These are phyloP conservation scores for Pheosia gnoma DNA, from an alignment of 2,888 invertebrate genomes.

Conservation along the genomic window DNA sequence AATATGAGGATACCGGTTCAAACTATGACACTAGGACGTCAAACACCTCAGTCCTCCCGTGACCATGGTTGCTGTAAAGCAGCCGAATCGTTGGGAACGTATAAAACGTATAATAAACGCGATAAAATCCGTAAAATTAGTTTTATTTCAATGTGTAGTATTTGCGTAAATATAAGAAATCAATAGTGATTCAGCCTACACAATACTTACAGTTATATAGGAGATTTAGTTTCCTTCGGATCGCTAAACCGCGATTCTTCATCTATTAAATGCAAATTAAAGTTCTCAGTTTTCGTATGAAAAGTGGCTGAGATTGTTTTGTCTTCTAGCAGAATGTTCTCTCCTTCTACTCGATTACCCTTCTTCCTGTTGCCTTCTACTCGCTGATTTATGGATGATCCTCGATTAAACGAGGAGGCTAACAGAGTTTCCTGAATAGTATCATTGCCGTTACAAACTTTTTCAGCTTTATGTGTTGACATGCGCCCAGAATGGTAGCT, in stretches of 20 bases:
- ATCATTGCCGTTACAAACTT: conserved; percentile 90
- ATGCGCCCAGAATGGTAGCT: conserved; percentile 76
- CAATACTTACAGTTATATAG: conserved; percentile 60
- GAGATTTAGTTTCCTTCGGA: conserved; percentile 55
- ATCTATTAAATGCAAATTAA: conserved; percentile 72
- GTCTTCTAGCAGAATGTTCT: conserved; percentile 82
- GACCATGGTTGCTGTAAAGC: too few species aligned
- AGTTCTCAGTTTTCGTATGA: conserved; percentile 67
- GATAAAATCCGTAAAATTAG: too few species aligned
- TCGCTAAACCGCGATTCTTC: conserved; percentile 73
- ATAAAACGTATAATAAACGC: too few species aligned
- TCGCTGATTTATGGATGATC: conserved; percentile 73
- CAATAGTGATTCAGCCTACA: too few species aligned
- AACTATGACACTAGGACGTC: too few species aligned
- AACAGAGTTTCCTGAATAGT: conserved; percentile 88
- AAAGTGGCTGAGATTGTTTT: conserved; percentile 67
- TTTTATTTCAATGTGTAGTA: too few species aligned
- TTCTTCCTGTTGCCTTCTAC: conserved; percentile 70
- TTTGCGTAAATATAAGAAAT: too few species aligned
- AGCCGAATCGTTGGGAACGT: too few species aligned
- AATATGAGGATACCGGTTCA: too few species aligned
- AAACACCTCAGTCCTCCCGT: too few species aligned
- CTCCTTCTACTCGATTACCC: conserved; percentile 83
- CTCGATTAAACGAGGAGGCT: conserved; percentile 83
- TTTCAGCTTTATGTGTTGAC: conserved; percentile 84